Percentiles rank a stretch among this genome's conserved stretches.
These are phyloP conservation scores for Stenichneumon culpator DNA, from an alignment of 2,888 invertebrate species.

Conservation along the genomic window DNA sequence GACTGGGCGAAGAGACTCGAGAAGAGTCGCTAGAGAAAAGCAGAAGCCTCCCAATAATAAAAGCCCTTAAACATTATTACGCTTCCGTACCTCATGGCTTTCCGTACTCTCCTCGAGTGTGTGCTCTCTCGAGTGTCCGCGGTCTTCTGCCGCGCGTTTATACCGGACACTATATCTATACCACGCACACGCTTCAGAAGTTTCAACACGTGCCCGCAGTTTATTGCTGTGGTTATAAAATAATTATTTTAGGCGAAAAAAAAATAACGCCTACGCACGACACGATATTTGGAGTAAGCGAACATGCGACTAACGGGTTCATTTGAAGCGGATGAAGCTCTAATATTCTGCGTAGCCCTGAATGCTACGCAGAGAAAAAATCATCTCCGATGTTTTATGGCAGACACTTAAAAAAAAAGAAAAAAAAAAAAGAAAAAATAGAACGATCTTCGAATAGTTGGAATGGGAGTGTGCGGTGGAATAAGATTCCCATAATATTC, in stretches of 20 bases:
- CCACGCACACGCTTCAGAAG: conserved; percentile 47
- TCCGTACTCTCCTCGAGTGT: conserved; percentile 40
- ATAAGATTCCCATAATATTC: conserved; percentile 43
- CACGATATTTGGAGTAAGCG: background rate
- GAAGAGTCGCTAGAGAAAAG: conserved; percentile 36
- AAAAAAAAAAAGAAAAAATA: background rate
- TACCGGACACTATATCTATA: conserved; percentile 26
- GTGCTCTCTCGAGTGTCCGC: conserved; percentile 59
- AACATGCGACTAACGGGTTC: background rate
- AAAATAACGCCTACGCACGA: background rate
- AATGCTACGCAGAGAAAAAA: background rate
- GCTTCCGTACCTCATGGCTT: conserved; percentile 44
- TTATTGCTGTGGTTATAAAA: conserved; percentile 43
- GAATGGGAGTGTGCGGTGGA: background rate
- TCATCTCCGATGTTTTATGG: background rate
- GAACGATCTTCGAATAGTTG: background rate
- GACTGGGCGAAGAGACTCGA: conserved; percentile 43
- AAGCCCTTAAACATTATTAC: conserved; percentile 59
- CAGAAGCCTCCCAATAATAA: conserved; percentile 60
- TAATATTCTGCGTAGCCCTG: no score
- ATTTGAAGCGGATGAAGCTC: background rate
- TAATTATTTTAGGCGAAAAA: background rate
- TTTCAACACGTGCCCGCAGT: conserved; percentile 58
- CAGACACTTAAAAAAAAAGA: background rate
- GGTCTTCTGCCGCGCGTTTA: conserved; percentile 39